phyloP scores from a whole-genome alignment of 2,797 vertebrate species.

The Onychomys torridus region DNA sequence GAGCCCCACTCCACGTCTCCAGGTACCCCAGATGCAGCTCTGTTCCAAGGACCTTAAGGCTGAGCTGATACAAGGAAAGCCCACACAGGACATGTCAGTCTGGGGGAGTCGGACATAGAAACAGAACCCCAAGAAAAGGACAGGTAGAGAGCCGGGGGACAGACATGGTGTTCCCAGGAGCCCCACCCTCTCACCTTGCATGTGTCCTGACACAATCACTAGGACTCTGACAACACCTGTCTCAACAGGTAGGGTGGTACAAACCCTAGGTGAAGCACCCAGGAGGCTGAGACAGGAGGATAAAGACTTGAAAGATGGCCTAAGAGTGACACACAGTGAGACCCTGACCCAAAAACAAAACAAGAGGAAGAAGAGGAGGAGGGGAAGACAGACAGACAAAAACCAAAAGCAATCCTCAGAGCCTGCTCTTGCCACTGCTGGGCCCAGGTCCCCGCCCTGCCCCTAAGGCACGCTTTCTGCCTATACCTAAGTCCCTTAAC shows the following conservation, averaged over 20 bases:
- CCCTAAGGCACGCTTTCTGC: not conserved
- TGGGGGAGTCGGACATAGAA: not conserved
- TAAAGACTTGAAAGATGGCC: not conserved
- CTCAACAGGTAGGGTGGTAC: not conserved
- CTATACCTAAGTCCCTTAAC: not conserved
- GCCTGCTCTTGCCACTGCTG: not conserved
- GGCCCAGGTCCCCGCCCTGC: not conserved
- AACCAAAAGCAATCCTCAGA: not conserved
- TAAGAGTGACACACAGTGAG: not conserved
- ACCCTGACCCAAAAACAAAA: not conserved
- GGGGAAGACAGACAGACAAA: not conserved
- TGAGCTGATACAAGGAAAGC: not conserved
- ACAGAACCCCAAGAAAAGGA: not conserved
- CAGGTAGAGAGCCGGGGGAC: not conserved
- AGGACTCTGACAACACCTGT: not conserved
- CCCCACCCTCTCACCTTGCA: not conserved
- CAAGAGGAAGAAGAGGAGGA: too few species aligned
- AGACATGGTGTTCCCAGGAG: not conserved
- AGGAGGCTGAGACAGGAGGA: not conserved
- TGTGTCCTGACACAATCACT: not conserved
- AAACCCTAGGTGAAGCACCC: not conserved
- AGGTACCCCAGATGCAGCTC: not conserved
- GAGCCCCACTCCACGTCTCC: not conserved
- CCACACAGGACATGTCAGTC: not conserved
- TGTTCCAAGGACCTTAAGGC: not conserved